Evolutionary conservation across 2,113 vertebrate genomes (phyloP), one percentile per base, ranked within the genome.

Genomic region (Nothobranchius furzeri): DNA sequence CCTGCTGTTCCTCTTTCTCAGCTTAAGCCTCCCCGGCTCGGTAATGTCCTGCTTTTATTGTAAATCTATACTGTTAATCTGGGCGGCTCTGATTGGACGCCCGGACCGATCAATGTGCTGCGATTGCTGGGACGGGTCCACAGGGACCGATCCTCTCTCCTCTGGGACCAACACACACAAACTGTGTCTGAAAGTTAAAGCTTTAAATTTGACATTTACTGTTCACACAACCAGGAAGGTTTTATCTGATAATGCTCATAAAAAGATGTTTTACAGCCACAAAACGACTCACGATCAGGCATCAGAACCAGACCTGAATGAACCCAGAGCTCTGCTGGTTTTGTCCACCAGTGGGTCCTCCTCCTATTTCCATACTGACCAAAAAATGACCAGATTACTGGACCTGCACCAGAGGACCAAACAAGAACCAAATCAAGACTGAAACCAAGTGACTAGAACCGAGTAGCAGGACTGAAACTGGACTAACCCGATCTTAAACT

Each of bases 1-100:
- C 37, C 37, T 40, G 20, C 3, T 48, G 1, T n/a, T 35, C 42
- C 12, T 43, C 35, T 11, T 47, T 46, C 24, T 88, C 87, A 83
- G 79, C 88, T 88, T 82, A 71, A 89, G 79, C 64, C 81, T 69
- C 14, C 47, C 83, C 85, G 70, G 80, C 82, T 73, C 84, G 90
- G 90, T 90, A 92, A 92, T 90, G 91, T 91, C 87, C 91, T 91
- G 83, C 88, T 91, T 92, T 92, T 92, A 93, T 92, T 89, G 91
- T 89, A 90, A 92, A 93, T 93, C 92, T 90, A 93, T 93, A 92
- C 88, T 90, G 85, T 91, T 91, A 90, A 93, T 93, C 91, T 93
- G 89, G 78, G 76, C 63, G 90, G 84, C 91, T 89, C 89, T 89
- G 76, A 92, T 85, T 87, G 78, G 85, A 86, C 84, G 87, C 62